phyloP scores from a whole-genome alignment of 2,797 vertebrate species.

The Melanotaenia trifasciata region DNA sequence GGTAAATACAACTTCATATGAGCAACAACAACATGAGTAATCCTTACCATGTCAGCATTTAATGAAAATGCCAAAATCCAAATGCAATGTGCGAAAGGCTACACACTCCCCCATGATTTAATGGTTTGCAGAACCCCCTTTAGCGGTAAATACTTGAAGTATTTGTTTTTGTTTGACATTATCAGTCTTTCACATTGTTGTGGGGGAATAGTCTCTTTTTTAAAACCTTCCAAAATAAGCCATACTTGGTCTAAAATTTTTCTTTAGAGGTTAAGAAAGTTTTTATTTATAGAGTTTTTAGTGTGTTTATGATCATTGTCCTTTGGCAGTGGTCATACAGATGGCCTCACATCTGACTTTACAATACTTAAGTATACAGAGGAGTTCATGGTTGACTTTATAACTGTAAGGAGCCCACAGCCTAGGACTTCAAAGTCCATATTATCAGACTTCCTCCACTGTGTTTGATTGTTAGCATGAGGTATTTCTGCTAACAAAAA shows the following conservation, averaged over 20 bases:
- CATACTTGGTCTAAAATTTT: background rate
- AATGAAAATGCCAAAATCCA: background rate
- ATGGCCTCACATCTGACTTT: background rate
- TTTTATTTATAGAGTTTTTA: background rate
- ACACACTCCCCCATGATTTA: background rate
- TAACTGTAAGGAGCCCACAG: background rate
- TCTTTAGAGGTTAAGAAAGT: background rate
- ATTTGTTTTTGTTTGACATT: background rate
- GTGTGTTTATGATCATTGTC: background rate
- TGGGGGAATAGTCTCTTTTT: background rate
- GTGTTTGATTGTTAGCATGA: background rate
- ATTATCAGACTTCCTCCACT: background rate
- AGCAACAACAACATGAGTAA: background rate
- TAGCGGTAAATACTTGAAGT: background rate
- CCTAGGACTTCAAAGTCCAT: background rate
- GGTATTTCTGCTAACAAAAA: background rate
- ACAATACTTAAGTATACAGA: background rate
- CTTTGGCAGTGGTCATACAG: background rate
- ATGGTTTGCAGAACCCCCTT: background rate
- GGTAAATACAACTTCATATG: background rate
- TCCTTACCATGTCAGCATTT: background rate
- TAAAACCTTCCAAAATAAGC: background rate
- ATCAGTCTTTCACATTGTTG: background rate
- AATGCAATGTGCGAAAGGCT: background rate
- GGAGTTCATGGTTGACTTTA: background rate